phyloP scores from a whole-genome alignment of 2,888 invertebrate species.

The Aphelenchoides bicaudatus region DNA sequence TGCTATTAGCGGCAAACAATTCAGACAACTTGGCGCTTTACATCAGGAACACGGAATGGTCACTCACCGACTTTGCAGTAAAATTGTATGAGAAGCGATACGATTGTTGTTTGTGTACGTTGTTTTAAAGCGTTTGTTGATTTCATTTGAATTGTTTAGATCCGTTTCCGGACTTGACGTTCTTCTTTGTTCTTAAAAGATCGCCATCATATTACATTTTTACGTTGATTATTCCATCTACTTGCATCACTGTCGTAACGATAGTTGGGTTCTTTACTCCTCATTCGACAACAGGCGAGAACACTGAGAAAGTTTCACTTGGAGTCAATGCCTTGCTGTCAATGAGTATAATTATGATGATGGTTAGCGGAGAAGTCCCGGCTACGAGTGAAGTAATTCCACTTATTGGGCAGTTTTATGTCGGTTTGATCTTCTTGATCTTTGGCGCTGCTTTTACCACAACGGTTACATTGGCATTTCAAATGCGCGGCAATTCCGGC shows the following conservation, averaged over 20 bases:
- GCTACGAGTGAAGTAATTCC: slow-evolving; percentile 58
- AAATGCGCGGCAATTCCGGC: slow-evolving; percentile 54
- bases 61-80: slow-evolving; percentile 51
- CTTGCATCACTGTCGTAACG: slow-evolving; percentile 57
- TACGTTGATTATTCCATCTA: slow-evolving; percentile 56
- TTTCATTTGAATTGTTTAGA: neutral
- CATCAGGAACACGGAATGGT: slow-evolving; percentile 56
- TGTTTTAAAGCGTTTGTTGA: neutral
- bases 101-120: slow-evolving; percentile 57
- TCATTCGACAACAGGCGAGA: slow-evolving; percentile 57
- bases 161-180: slow-evolving; percentile 48
- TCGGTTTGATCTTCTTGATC: slow-evolving; percentile 55
- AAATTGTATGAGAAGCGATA: slow-evolving; percentile 44
- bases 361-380: slow-evolving; percentile 46
- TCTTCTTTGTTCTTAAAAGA: slow-evolving; percentile 50
- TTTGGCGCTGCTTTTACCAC: slow-evolving; percentile 56
- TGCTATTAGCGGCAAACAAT: slow-evolving; percentile 39
- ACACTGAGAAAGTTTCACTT: slow-evolving; percentile 57
- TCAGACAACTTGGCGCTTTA: slow-evolving; percentile 54
- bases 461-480: slow-evolving; percentile 51
- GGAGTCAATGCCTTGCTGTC: slow-evolving; percentile 58
- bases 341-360: slow-evolving; percentile 58
- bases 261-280: slow-evolving; percentile 60
- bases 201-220: slow-evolving; percentile 58
- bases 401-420: slow-evolving; percentile 55